These are phyloP conservation scores for Magallana nippona DNA, from an alignment of 2,888 invertebrate species.

Conservation along the genomic window DNA sequence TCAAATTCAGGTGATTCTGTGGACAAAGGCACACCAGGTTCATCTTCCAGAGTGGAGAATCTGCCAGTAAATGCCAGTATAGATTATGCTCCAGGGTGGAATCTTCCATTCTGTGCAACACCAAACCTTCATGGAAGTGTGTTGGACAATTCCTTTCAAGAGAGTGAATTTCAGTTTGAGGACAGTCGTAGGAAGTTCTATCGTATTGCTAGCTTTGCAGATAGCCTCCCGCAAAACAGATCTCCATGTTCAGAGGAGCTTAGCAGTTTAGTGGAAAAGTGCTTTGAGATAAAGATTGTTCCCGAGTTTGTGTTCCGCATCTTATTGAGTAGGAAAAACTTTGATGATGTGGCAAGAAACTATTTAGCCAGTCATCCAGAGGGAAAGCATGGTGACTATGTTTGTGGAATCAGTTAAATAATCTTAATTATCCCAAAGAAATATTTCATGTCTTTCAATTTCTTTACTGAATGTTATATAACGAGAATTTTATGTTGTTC, in stretches of 20 bases:
- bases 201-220: conserved; percentile 29
- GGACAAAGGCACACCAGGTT: background rate
- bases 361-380: conserved; percentile 48
- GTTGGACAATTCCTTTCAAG: conserved; percentile 23
- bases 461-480: no score
- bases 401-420: conserved; percentile 22
- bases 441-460: conserved; percentile 8
- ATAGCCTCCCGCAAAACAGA: background rate
- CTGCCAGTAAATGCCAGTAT: background rate
- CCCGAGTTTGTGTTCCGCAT: conserved; percentile 65
- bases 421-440: background rate
- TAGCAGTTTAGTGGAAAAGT: conserved; percentile 63
- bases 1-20: background rate
- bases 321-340: conserved; percentile 61
- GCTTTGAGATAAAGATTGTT: conserved; percentile 68
- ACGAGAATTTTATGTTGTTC: no score
- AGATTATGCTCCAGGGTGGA: background rate
- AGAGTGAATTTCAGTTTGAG: conserved; percentile 31
- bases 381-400: background rate
- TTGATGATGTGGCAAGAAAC: conserved; percentile 58
- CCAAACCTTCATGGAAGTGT: conserved; percentile 35
- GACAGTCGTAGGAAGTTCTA: conserved; percentile 45
- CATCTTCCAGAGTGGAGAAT: background rate
- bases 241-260: conserved; percentile 38
- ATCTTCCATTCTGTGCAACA: background rate